Evolutionary conservation across 1,140 invertebrate genomes (phyloP), one percentile per base, ranked within the genome.

Genomic region (Drosophila tani): DNA sequence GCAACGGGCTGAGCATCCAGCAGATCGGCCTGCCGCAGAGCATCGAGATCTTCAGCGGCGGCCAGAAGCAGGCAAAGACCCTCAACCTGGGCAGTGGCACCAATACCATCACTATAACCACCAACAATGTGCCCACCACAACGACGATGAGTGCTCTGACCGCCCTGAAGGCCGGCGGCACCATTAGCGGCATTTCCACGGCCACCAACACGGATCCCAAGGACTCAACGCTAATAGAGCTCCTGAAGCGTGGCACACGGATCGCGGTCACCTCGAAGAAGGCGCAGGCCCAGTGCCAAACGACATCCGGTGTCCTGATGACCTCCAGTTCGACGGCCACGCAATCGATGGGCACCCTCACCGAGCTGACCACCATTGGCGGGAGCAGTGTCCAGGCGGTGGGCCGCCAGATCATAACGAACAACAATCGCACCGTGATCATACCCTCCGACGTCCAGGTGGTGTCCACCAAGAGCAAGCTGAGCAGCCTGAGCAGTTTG

Each of bases 161-260:
- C 12, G 86, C 85, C 3, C 40, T 90, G 1, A 90, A 88, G 58
- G 83, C 81, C 1, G 73, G 81, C 24, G 77, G 75, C 9, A 79
- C 53, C 24, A 71, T 71, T 38, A 78, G 67, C 24, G 62, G 60
- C 32, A 56, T 81, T 58, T 67, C 68, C 56, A 47, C 75, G 40
- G 47, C 81, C 51, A 81, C 76, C 38, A 82, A 87, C 11, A 74
- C 79, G 27, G 92, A 92, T 77, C 81, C 90, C 17, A 94, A 94
- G 91, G 94, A 95, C 55, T 94, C 94, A 2, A 94, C 94, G 1
- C 85, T 95, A 11, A 94, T 95, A 51, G 94, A 95, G 83, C 82
- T 96, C 38, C 91, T 96, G 24, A 95, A 95, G 82, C 94, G 95
- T 59, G 95, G 95, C 12, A 95, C 95, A 14, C 96, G 96, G 93